Evolutionary conservation across 2,797 vertebrate species (phyloP).

Genomic region (Hoplostethus atlanticus): DNA sequence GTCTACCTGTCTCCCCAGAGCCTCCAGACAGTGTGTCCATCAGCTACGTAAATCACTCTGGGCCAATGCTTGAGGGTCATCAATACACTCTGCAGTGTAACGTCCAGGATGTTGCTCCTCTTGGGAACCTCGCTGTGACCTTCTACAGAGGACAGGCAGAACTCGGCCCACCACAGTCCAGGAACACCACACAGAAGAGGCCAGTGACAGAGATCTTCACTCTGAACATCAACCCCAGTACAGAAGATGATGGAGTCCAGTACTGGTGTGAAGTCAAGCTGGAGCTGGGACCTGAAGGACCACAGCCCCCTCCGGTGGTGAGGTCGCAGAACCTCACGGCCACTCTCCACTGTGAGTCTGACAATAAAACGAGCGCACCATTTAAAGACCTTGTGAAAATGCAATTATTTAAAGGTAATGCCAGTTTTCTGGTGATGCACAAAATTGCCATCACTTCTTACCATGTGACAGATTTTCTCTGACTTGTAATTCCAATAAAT

Average conservation of each 20-base stretch:
- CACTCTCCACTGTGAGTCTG: slow-evolving; percentile 71
- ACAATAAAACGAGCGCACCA: background rate
- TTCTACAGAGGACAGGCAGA: slow-evolving; percentile 60
- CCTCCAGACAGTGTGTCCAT: slow-evolving; percentile 68
- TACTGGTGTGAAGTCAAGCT: slow-evolving; percentile 79
- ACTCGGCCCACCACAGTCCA: slow-evolving; percentile 21
- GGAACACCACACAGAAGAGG: background rate
- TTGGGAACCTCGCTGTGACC: slow-evolving; percentile 52
- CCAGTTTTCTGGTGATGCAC: no score
- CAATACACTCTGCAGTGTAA: slow-evolving; percentile 65
- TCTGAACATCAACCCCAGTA: slow-evolving; percentile 46
- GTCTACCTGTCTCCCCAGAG: slow-evolving; percentile 50
- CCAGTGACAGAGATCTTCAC: slow-evolving; percentile 54
- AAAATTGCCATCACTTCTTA: no score
- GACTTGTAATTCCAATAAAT: no score
- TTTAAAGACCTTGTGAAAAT: no score
- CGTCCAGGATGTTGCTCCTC: slow-evolving; percentile 60
- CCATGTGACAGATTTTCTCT: no score
- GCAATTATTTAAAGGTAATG: no score
- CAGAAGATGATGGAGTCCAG: slow-evolving; percentile 59
- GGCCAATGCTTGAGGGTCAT: slow-evolving; percentile 34
- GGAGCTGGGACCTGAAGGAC: slow-evolving; percentile 65
- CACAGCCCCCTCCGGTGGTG: slow-evolving; percentile 49
- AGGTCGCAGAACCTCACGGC: slow-evolving; percentile 30
- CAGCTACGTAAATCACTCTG: slow-evolving; percentile 42